Conservation (phyloP, 2,888 invertebrate genomes). For the Drosophila sordidapex region DNA sequence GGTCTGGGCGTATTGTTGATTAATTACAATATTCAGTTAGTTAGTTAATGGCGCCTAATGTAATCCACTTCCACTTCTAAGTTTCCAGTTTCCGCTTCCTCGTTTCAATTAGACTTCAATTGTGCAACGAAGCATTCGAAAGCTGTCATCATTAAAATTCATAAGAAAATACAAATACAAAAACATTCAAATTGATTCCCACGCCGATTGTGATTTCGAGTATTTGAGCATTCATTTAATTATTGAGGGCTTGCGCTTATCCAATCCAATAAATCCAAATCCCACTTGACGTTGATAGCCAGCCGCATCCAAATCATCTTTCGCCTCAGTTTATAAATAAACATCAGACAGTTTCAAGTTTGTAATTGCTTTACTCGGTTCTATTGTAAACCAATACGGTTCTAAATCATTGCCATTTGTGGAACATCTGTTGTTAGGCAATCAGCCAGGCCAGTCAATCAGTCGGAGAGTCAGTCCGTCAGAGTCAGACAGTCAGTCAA, state of each 20-base stretch:
- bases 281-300: constrained; percentile 28
- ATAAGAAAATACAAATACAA: constrained; percentile 16
- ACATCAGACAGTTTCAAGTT: constrained; percentile 69
- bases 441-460: constrained; percentile 31
- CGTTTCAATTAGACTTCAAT: constrained; percentile 75
- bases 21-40: constrained; percentile 63
- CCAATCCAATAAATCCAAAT: constrained; percentile 22
- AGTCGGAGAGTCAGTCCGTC: neutral
- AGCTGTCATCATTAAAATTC: constrained; percentile 45
- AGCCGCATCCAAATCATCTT: constrained; percentile 25
- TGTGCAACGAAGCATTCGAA: constrained; percentile 66
- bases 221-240: constrained; percentile 49
- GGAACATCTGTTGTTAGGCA: constrained; percentile 57
- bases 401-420: constrained; percentile 30
- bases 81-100: constrained; percentile 61
- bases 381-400: constrained; percentile 13
- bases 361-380: constrained; percentile 47
- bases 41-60: constrained; percentile 68
- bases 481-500: neutral
- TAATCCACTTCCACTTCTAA: constrained; percentile 66
- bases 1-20: constrained; percentile 46
- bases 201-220: constrained; percentile 18
- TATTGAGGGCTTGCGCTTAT: constrained; percentile 41
- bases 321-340: constrained; percentile 64
- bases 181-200: constrained; percentile 29